Evolutionary conservation across 2,113 vertebrate species (phyloP), one percentile per base, ranked within the genome.

Genomic region (Oophaga pumilio): DNA sequence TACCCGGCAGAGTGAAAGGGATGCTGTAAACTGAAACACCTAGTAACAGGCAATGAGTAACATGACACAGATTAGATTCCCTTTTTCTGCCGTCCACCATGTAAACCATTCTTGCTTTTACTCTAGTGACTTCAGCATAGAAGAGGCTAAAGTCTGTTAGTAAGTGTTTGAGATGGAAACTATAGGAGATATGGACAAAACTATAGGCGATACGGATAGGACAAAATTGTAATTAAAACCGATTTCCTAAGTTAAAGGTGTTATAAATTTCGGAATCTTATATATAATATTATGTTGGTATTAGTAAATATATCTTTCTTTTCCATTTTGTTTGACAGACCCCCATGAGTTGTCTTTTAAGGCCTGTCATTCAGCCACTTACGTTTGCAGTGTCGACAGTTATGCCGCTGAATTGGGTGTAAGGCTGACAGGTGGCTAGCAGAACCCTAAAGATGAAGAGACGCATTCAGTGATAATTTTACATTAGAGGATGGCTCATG

Each of bases 21-120:
- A 17, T 73, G 8, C 15, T 43, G 69, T 73, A 73, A 74, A 74
- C 22, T 74, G 71, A 74, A 74, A 50, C 71, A 74, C 71, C 71
- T 50, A 74, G 20, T 57, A 79, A 24, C 76, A 59, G 53, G 49
- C 24, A 79, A 17, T 12, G 56, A 56, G 53, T 26, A 79, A 56
- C 57, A 79, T 26, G 24, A 79, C 53, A 79, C 10, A 18, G 13
- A 59, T 79, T 56, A 79, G 26, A 24, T 79, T 79, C 57, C 76
- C n/a, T n/a, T 57, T 79, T 43, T 59, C 24, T 79, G 76, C 15
- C 3, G 8, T 28, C 24, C 76, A 20, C 5, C 69, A 73, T 17
- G 71, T 74, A 33, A 74, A 74, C 33, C 28, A 73, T 73, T 73
- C 69, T 73, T 43, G 28, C 69, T 43, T 43, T 73, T 6, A 22